Conservation (phyloP, 2,113 vertebrate genomes). For the Psilopsiagon aurifrons region DNA sequence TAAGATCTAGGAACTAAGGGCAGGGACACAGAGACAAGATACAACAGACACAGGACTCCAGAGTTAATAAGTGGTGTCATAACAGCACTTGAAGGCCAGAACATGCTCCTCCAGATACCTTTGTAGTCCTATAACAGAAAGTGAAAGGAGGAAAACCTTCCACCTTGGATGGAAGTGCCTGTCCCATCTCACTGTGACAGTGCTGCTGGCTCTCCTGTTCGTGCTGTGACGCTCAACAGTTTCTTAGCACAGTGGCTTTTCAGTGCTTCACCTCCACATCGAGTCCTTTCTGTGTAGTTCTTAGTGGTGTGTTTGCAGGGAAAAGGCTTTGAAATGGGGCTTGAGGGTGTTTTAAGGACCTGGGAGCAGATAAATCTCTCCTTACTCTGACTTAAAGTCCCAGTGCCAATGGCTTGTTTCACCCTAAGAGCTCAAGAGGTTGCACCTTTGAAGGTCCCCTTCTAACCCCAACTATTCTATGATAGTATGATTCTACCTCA, state of each 20-base stretch:
- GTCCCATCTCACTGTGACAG: neutral
- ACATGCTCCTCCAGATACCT: fast-evolving
- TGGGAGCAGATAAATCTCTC: neutral
- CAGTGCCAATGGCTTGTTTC: neutral
- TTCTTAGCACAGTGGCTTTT: fast-evolving
- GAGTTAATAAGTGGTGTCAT: fast-evolving
- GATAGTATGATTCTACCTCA: neutral
- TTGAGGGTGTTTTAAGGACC: neutral
- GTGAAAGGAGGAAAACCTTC: neutral
- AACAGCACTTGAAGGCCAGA: neutral
- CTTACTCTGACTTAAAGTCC: neutral
- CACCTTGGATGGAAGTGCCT: neutral
- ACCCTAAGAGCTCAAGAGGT: neutral
- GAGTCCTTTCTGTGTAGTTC: fast-evolving
- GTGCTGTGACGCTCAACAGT: neutral
- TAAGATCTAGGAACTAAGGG: neutral
- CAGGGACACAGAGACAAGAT: neutral
- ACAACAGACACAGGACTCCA: neutral
- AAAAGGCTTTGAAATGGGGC: neutral
- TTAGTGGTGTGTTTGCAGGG: neutral
- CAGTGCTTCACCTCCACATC: neutral
- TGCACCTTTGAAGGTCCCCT: neutral
- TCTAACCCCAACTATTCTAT: neutral
- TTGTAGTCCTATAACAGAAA: neutral
- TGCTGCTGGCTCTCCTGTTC: neutral